phyloP scores from a whole-genome alignment of 64 coral and sea anemone genomes.

The Hydrozoanthus tunicans region DNA sequence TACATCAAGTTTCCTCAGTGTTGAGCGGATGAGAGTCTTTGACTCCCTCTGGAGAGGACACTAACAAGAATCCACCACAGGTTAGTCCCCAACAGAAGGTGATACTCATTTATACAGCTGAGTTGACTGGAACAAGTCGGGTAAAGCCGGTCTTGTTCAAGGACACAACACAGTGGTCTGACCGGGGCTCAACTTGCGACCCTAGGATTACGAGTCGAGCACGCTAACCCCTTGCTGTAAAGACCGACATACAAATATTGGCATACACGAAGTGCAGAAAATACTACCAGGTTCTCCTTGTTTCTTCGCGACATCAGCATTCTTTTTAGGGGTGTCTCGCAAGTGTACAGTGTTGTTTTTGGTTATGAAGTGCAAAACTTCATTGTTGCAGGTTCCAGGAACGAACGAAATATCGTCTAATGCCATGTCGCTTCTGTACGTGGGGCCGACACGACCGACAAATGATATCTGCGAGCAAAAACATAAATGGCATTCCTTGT shows the following conservation, averaged over 20 bases:
- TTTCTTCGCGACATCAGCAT: neutral
- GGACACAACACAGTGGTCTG: too few species aligned
- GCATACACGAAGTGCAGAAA: too few species aligned
- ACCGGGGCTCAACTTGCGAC: too few species aligned
- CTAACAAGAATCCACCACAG: too few species aligned
- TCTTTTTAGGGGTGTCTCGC: neutral
- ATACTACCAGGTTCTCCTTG: conserved; percentile 77
- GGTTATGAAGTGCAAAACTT: conserved; percentile 58
- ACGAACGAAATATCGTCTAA: conserved; percentile 83
- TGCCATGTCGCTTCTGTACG: conserved; percentile 83
- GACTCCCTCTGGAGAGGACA: too few species aligned
- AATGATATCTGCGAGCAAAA: conserved; percentile 58
- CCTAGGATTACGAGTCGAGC: too few species aligned
- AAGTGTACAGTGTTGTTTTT: neutral
- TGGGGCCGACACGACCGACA: conserved; percentile 57
- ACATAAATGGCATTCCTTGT: neutral
- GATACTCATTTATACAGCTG: too few species aligned
- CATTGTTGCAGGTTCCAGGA: conserved; percentile 73
- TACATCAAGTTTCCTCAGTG: too few species aligned
- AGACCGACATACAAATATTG: neutral
- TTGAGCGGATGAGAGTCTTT: too few species aligned
- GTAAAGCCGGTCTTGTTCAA: too few species aligned
- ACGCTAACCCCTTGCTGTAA: neutral
- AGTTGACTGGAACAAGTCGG: too few species aligned
- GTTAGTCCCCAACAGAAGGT: too few species aligned